Evolutionary conservation across 2,113 vertebrate genomes (phyloP).

Genomic region (Phrynocephalus versicolor): DNA sequence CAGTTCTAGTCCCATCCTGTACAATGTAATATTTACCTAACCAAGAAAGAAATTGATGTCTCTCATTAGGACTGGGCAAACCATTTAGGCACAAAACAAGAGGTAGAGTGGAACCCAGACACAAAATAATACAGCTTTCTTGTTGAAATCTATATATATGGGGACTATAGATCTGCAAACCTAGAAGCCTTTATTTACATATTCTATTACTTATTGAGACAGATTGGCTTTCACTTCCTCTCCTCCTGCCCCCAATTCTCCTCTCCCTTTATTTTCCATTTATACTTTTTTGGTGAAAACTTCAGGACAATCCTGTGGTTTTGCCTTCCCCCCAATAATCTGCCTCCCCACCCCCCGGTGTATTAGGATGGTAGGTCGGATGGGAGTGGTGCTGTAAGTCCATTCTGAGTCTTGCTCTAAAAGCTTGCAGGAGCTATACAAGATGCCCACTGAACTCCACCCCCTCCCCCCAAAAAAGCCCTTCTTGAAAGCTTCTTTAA

Average conservation of each 20-base stretch:
- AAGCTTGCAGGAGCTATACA: no score
- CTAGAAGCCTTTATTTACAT: not conserved
- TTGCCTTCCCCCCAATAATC: no score
- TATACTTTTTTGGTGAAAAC: not conserved
- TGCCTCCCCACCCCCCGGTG: no score
- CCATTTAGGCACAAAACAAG: not conserved
- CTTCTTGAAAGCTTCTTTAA: no score
- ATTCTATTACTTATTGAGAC: not conserved
- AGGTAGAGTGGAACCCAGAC: not conserved
- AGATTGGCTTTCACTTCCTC: not conserved
- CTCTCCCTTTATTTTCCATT: not conserved
- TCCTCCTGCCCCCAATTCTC: no score
- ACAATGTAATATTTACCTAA: slow-evolving; percentile 22
- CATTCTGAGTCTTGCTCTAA: no score
- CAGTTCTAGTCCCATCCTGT: not conserved
- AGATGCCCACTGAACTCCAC: no score
- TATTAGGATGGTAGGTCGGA: no score
- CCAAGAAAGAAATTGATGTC: slow-evolving; percentile 6
- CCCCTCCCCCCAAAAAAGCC: no score
- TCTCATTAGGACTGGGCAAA: not conserved
- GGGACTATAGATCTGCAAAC: not conserved
- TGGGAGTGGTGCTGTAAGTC: no score
- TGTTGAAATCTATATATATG: not conserved
- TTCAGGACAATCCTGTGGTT: not conserved
- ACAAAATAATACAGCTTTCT: not conserved